Evolutionary conservation across 2,113 vertebrate genomes (phyloP), one percentile per base, ranked within the genome.

Genomic region (Cyanoramphus novaezelandiae): DNA sequence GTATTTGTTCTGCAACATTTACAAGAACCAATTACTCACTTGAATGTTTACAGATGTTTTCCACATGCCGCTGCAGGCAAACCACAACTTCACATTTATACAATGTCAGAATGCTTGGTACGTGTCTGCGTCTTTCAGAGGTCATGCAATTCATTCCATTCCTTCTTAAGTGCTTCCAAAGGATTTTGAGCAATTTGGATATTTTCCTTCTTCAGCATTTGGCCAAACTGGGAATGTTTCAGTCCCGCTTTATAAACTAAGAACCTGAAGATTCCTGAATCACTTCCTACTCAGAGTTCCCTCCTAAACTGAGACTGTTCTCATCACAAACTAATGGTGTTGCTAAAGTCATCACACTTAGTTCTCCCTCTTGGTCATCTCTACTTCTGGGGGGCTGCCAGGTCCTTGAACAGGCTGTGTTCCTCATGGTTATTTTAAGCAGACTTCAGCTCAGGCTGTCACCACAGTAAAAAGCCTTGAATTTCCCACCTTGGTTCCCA

Each of bases 1-100:
- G 46, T 19, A n/a, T 75, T 88, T 88, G 47, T 43, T 90, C 55
- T 81, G 67, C 74, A 93, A 74, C 65, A 81, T 75, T 94, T 90
- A 86, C 77, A 90, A 72, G 41, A 92, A 62, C 28, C 78, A 91
- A 78, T 49, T 86, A 77, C 80, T 93, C 55, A 82, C 47, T 71
- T 62, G 10, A 79, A 78, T 28, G 27, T 84, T 96, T 94, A 79
- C 65, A 92, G 86, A 96, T 91, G 72, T 43, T 88, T 28, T 44
- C 84, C 65, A 65, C 10, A 27, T 65, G 49, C 62, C 65, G 52
- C 2, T 57, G 23, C 17, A 84, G 47, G 52, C 78, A 88, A 93
- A 72, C 16, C 67, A 86, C 84, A 90, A 86, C 53, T 82, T 92
- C 53, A 55, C 14, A 53, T 80, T 87, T 86, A 60, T 21, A 29